Percentiles rank a stretch among this genome's conserved stretches.
These are phyloP conservation scores for Capitella teleta DNA, from an alignment of 1,140 invertebrate genomes.

Conservation along the genomic window DNA sequence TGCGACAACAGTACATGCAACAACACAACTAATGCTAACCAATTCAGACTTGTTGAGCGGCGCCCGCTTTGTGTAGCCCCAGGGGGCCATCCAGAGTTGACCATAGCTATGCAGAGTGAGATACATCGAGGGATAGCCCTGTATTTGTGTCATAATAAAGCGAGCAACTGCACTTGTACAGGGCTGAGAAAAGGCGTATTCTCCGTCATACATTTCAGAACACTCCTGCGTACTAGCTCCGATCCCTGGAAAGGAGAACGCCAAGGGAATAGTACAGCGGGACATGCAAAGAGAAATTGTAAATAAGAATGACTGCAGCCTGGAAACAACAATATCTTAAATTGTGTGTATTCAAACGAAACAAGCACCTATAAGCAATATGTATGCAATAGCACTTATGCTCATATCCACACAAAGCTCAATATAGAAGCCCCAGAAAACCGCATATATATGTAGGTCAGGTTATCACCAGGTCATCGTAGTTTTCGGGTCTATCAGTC, in stretches of 20 bases:
- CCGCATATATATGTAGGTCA: too few species aligned
- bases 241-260: too few species aligned
- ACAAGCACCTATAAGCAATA: background rate
- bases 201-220: conserved; percentile 77
- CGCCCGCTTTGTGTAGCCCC: conserved; percentile 40
- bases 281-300: too few species aligned
- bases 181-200: conserved; percentile 75
- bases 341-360: too few species aligned
- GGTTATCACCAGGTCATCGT: conserved; percentile 34
- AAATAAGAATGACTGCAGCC: too few species aligned
- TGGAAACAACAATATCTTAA: too few species aligned
- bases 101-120: conserved; percentile 37
- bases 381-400: background rate
- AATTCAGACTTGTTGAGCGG: too few species aligned
- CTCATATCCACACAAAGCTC: background rate
- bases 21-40: too few species aligned
- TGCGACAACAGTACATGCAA: too few species aligned
- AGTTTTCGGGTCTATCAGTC: conserved; percentile 25
- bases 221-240: conserved; percentile 78
- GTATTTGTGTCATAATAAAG: conserved; percentile 16
- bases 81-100: conserved; percentile 42
- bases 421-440: background rate
- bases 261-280: too few species aligned
- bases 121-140: conserved; percentile 14
- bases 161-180: conserved; percentile 53